Base-by-base conservation (phyloP, 1,140 invertebrate species). In the Fopius arisanus region DNA sequence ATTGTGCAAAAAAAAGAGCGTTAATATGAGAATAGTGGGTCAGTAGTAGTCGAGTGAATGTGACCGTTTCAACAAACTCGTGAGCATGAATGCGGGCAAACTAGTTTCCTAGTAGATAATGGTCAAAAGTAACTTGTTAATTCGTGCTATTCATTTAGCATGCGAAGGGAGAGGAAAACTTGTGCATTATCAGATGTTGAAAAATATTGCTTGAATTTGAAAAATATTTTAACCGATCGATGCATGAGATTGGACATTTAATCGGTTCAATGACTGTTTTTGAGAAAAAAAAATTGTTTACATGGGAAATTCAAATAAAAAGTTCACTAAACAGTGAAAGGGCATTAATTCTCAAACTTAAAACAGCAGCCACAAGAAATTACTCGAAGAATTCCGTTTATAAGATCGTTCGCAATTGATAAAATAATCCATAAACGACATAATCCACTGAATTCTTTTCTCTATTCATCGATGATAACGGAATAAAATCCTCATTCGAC, bases 21-120 rank as follows among this genome's bases (percentile, higher is more conserved):
- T 14, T 6, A 19, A 23, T 59, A 59, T 59, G 2, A 66, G 33
- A 66, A 66, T 66, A 66, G 37, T 68, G 66, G 66, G 66, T 68
- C 67, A 69, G 21, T 69, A 48, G 43, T 69, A 41, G 41, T 48
- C 40, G 67, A 69, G 67, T 69, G 67, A 69, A 69, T 69, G 67
- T 69, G 43, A 29, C 40, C 41, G 33, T 43, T 37, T 43, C 63
- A 33, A 33, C 31, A 28, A 33, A 66, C 26, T 33, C 21, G 23
- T 48, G 26, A 48, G 40, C 67, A 54, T 68, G 66, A 68, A 68
- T 51, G n/a, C 67, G n/a, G 26, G 43, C 40, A 69, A 51, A 69
- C 67, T 69, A 69, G 67, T 69, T 69, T 48, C 54, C 54, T 59
- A 23, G 54, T 59, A 59, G 54, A 59, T 59, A 59, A 59, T 59